These are phyloP conservation scores for Embiotoca jacksoni DNA, from an alignment of 2,113 vertebrate genomes.

Conservation along the genomic window DNA sequence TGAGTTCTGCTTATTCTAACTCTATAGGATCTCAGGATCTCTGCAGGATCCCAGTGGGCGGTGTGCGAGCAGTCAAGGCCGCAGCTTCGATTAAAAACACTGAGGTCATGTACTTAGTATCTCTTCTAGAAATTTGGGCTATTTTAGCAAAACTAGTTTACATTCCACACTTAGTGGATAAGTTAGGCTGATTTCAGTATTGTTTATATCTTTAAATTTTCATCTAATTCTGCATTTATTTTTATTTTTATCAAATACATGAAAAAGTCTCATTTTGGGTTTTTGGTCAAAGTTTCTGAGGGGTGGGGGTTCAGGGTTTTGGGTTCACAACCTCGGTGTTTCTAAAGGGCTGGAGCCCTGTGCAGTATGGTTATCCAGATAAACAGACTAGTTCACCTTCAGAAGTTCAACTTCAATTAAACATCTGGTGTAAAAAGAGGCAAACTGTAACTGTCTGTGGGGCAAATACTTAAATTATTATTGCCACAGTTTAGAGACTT, in stretches of 20 bases:
- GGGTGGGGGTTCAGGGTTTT: background rate
- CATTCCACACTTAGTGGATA: constrained; percentile 3
- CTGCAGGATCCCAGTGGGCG: constrained; percentile 59
- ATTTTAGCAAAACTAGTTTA: background rate
- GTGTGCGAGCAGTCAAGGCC: constrained; percentile 33
- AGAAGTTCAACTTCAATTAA: constrained; percentile 25
- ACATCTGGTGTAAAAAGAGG: constrained; percentile 18
- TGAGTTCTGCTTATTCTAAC: constrained; percentile 57
- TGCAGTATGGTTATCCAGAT: constrained; percentile 26
- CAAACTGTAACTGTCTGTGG: background rate
- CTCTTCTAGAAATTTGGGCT: background rate
- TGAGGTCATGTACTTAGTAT: constrained; percentile 18
- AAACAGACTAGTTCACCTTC: constrained; percentile 22
- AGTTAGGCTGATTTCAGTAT: background rate
- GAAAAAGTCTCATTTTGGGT: background rate
- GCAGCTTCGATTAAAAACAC: constrained; percentile 21
- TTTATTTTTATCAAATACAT: background rate
- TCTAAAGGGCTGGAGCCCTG: constrained; percentile 13
- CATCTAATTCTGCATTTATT: background rate
- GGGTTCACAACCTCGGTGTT: constrained; percentile 34
- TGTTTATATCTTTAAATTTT: background rate
- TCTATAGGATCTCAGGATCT: constrained; percentile 50
- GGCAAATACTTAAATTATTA: constrained; percentile 16
- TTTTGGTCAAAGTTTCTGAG: background rate
- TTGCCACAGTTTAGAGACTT: constrained; percentile 20